Evolutionary conservation across 2,888 invertebrate genomes (phyloP).

Genomic region (Sarcophaga caerulescens): DNA sequence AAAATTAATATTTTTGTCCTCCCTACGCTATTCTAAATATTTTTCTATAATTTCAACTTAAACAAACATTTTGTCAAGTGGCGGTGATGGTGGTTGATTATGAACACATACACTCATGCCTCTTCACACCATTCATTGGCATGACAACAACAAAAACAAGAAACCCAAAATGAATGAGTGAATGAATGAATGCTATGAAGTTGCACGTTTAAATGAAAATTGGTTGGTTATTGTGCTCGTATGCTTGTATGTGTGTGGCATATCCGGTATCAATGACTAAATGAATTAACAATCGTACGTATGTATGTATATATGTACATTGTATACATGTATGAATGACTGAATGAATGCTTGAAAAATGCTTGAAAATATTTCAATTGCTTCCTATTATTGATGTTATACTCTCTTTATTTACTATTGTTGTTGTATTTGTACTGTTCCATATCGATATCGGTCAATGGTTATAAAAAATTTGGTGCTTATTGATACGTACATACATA

Average conservation of each 20-base stretch:
- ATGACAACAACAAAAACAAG: no score
- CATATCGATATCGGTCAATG: conserved; percentile 27
- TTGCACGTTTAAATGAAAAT: conserved; percentile 30
- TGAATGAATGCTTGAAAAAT: conserved; percentile 3
- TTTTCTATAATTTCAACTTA: conserved; percentile 67
- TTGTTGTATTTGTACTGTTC: conserved; percentile 1
- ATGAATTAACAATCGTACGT: neutral
- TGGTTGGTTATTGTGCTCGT: neutral
- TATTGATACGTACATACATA: neutral
- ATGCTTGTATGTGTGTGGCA: conserved; percentile 8
- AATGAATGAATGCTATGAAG: conserved; percentile 24
- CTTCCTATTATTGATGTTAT: conserved; percentile 47
- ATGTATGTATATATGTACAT: no score
- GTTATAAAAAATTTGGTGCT: neutral
- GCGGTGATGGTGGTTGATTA: conserved; percentile 34
- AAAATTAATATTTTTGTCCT: conserved; percentile 62
- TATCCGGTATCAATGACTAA: conserved; percentile 58
- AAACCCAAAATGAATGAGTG: conserved; percentile 15
- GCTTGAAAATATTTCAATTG: conserved; percentile 46
- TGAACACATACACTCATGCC: neutral
- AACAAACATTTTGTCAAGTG: conserved; percentile 65
- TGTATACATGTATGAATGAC: neutral
- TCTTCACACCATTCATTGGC: neutral
- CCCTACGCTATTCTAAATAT: conserved; percentile 54
- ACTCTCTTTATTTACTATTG: conserved; percentile 13